Percentiles rank a stretch among this genome's conserved stretches.
Evolutionary conservation across 23 tunicate species (phyloP).

Genomic region (Botrylloides violaceus): DNA sequence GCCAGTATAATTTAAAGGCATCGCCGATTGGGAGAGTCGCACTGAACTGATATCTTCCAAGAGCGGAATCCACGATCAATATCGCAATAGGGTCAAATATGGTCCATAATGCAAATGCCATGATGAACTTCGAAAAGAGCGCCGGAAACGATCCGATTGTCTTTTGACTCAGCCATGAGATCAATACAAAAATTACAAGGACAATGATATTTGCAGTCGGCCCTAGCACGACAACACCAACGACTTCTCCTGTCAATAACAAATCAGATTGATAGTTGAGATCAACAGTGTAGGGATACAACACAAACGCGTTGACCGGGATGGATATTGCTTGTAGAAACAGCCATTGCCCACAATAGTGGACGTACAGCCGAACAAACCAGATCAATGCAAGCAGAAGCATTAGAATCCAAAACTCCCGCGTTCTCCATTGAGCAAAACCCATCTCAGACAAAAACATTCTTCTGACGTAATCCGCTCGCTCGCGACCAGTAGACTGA

Average conservation of each 20-base stretch:
- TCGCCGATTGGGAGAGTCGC: slow-evolving; percentile 89
- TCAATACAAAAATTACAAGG: slow-evolving; percentile 64
- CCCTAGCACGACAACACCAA: slow-evolving; percentile 87
- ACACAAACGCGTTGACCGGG: slow-evolving; percentile 82
- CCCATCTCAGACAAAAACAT: slow-evolving; percentile 92
- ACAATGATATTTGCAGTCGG: slow-evolving; percentile 72
- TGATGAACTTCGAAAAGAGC: slow-evolving; percentile 72
- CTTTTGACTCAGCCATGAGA: slow-evolving; percentile 66
- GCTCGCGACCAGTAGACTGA: slow-evolving; percentile 45
- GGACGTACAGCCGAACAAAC: slow-evolving; percentile 85
- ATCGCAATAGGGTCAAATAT: slow-evolving; percentile 66
- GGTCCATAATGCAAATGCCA: slow-evolving; percentile 73
- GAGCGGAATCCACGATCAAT: slow-evolving; percentile 72
- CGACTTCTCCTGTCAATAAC: slow-evolving; percentile 62
- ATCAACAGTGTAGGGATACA: slow-evolving; percentile 90
- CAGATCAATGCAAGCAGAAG: slow-evolving; percentile 66
- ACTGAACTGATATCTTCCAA: slow-evolving; percentile 47
- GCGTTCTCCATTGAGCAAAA: slow-evolving; percentile 66
- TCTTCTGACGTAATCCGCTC: slow-evolving; percentile 83
- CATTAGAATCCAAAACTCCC: slow-evolving; percentile 73
- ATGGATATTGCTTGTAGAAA: slow-evolving; percentile 65
- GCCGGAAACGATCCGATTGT: slow-evolving; percentile 66
- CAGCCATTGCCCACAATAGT: slow-evolving; percentile 94
- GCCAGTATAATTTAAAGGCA: slow-evolving; percentile 94
- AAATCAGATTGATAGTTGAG: slow-evolving; percentile 87